Evolutionary conservation across 2,888 invertebrate species (phyloP).

Genomic region (Hirtodrosophila cameraria): DNA sequence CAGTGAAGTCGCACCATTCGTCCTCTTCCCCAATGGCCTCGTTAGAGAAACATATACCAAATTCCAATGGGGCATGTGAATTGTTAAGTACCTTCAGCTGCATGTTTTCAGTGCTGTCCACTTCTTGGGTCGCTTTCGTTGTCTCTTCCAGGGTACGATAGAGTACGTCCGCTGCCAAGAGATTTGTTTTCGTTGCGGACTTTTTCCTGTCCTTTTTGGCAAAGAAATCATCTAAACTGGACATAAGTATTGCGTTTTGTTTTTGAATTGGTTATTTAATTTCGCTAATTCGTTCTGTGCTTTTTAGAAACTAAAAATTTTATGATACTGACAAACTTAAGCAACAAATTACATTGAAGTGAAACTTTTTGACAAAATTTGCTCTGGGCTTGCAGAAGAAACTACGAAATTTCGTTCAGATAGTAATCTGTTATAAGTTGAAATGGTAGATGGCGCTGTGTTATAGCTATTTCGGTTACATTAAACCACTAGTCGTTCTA

Average conservation of each 20-base stretch:
- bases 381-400: background rate
- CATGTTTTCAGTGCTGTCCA: conserved; percentile 16
- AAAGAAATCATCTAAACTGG: conserved; percentile 67
- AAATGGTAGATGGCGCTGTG: too few species aligned
- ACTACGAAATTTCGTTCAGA: background rate
- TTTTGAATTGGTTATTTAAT: conserved; percentile 37
- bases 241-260: conserved; percentile 40
- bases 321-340: conserved; percentile 21
- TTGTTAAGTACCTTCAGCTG: conserved; percentile 7
- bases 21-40: conserved; percentile 40
- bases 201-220: conserved; percentile 67
- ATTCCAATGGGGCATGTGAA: conserved; percentile 21
- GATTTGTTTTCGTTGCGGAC: conserved; percentile 51
- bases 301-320: conserved; percentile 53
- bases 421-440: too few species aligned
- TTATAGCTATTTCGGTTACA: too few species aligned
- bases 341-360: background rate
- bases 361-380: conserved; percentile 18
- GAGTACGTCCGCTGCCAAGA: conserved; percentile 60
- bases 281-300: conserved; percentile 51
- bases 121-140: conserved; percentile 26
- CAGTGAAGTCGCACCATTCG: conserved; percentile 63
- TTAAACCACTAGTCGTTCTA: too few species aligned
- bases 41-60: conserved; percentile 33
- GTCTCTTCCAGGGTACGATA: conserved; percentile 63